Evolutionary conservation across 2,888 invertebrate species (phyloP).

Genomic region (Macrophya alboannulata): DNA sequence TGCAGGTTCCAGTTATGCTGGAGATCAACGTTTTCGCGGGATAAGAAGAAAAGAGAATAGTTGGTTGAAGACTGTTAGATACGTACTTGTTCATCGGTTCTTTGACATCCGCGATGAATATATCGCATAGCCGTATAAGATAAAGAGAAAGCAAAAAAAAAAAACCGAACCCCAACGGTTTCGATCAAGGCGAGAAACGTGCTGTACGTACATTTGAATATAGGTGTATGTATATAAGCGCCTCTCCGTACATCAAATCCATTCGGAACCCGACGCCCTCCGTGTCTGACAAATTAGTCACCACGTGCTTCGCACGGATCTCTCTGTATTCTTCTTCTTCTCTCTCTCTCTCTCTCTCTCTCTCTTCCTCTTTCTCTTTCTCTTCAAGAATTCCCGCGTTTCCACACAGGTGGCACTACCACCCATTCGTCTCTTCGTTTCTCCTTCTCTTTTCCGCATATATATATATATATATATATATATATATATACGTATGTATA

Average conservation of each 20-base stretch:
- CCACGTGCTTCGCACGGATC: constrained; percentile 52
- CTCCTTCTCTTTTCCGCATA: constrained; percentile 58
- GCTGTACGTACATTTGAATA: constrained; percentile 11
- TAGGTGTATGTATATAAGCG: neutral
- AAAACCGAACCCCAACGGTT: neutral
- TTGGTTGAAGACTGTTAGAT: neutral
- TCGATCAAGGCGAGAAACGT: neutral
- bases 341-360: constrained; percentile 51
- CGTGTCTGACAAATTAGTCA: constrained; percentile 42
- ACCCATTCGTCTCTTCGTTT: constrained; percentile 13
- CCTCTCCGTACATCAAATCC: constrained; percentile 19
- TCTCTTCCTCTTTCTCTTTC: constrained; percentile 59
- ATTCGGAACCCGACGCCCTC: neutral
- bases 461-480: neutral
- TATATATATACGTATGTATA: neutral
- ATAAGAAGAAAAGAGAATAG: neutral
- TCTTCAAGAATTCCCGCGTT: constrained; percentile 71
- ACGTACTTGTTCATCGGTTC: neutral
- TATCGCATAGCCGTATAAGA: neutral
- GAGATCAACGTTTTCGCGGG: neutral
- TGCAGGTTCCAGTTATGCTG: neutral
- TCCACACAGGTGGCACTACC: constrained; percentile 72
- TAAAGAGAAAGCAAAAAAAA: too few relatives aligned
- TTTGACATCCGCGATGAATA: neutral
- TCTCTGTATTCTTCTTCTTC: constrained; percentile 59